Evolutionary conservation across 1,140 invertebrate species (phyloP).

Genomic region (Mizuhopecten yessoensis): DNA sequence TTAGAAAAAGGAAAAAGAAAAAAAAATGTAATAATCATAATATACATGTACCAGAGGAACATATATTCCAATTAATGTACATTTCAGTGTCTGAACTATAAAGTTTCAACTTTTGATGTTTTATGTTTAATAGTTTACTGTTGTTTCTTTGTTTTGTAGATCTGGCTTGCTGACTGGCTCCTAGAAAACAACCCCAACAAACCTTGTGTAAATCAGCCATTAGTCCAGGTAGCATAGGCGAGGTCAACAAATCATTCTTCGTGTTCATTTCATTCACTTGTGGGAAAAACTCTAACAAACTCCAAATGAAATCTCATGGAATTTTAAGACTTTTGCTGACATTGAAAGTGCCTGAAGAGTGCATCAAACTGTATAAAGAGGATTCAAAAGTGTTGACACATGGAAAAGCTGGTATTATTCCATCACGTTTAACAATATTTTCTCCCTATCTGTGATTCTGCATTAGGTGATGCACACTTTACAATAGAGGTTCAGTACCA

Average conservation of each 20-base stretch:
- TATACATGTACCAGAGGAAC: too few species aligned
- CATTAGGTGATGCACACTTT: not conserved
- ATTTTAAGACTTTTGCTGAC: not conserved
- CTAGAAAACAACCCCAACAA: conserved; percentile 90
- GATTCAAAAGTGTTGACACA: not conserved
- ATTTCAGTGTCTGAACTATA: too few species aligned
- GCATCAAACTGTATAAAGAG: not conserved
- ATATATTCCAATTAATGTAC: too few species aligned
- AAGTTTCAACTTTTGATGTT: too few species aligned
- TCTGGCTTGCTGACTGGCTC: conserved; percentile 92
- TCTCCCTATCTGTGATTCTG: not conserved
- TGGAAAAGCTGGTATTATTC: not conserved
- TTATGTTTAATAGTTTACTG: not conserved
- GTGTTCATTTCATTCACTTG: not conserved
- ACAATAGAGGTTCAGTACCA: not conserved
- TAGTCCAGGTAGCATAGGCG: not conserved
- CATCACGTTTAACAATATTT: not conserved
- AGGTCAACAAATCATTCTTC: not conserved
- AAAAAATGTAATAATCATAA: too few species aligned
- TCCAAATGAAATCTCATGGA: not conserved
- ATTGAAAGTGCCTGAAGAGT: not conserved
- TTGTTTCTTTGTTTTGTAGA: conserved; percentile 70
- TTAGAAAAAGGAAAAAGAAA: too few species aligned
- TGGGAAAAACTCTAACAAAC: not conserved
- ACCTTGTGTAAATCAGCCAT: conserved; percentile 80